Evolutionary conservation across 2,797 vertebrate species (phyloP).

Genomic region (Parauchenoglanis ngamensis): DNA sequence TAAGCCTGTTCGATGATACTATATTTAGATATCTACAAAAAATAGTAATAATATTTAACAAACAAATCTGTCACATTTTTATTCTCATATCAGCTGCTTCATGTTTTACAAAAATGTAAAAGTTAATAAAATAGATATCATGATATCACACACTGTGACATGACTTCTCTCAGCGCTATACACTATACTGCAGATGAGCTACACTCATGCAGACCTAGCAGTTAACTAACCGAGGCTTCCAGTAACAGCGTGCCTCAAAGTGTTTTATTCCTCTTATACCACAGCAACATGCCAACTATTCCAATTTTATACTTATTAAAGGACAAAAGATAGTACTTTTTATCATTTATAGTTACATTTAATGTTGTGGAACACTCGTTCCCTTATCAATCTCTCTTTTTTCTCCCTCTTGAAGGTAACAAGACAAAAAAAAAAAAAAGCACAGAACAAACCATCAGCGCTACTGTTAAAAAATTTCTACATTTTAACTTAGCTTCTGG

Average conservation of each 20-base stretch:
- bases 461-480: not conserved
- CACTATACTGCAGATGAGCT: not conserved
- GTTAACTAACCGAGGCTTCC: no score
- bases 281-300: not conserved
- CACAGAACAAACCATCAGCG: not conserved
- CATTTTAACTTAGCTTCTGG: not conserved
- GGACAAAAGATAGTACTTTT: not conserved
- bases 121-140: not conserved
- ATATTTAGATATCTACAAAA: not conserved
- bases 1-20: not conserved
- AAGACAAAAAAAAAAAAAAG: not conserved
- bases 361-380: not conserved
- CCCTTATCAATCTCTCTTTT: not conserved
- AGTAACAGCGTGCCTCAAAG: no score
- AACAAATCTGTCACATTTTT: not conserved
- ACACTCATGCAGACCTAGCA: not conserved
- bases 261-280: no score
- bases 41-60: not conserved
- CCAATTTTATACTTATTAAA: not conserved
- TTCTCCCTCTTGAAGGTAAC: not conserved
- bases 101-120: not conserved
- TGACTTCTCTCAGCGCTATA: no score
- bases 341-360: no score
- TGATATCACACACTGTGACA: not conserved
- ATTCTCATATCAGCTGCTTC: not conserved